These are phyloP conservation scores for Muntiacus muntjak DNA, from an alignment of 2,113 vertebrate species.

Conservation along the genomic window DNA sequence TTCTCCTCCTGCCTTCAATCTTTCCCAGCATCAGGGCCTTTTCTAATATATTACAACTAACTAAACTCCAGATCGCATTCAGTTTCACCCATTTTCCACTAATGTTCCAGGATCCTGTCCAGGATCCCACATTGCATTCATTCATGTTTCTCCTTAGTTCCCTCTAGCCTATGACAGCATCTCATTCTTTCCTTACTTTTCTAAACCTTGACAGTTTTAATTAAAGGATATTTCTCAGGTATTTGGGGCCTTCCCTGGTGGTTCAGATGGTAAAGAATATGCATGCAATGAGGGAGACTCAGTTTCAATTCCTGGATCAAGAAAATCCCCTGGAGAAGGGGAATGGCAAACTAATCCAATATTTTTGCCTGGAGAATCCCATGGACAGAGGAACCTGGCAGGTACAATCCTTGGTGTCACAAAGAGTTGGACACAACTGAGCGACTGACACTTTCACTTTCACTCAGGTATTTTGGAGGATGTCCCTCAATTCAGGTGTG, in stretches of 20 bases:
- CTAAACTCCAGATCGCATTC: no score
- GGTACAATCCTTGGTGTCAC: not conserved
- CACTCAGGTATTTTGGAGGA: no score
- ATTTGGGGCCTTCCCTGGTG: not conserved
- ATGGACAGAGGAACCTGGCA: not conserved
- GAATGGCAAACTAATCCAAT: not conserved
- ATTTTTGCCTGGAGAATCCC: not conserved
- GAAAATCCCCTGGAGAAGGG: not conserved
- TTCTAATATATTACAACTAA: no score
- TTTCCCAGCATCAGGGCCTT: not conserved
- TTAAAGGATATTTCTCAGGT: not conserved
- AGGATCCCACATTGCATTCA: accelerated
- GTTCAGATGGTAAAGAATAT: not conserved
- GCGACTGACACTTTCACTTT: not conserved
- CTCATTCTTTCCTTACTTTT: not conserved
- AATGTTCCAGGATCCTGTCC: not conserved
- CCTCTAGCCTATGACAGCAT: not conserved
- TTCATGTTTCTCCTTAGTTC: not conserved
- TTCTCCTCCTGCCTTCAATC: not conserved
- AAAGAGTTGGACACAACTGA: not conserved
- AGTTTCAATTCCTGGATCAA: not conserved
- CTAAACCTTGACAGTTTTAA: not conserved
- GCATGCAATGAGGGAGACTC: not conserved
- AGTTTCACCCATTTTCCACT: not conserved
- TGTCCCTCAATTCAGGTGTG: not conserved